Conservation (phyloP, 2,797 vertebrate species). For the Limnodromus scolopaceus region DNA sequence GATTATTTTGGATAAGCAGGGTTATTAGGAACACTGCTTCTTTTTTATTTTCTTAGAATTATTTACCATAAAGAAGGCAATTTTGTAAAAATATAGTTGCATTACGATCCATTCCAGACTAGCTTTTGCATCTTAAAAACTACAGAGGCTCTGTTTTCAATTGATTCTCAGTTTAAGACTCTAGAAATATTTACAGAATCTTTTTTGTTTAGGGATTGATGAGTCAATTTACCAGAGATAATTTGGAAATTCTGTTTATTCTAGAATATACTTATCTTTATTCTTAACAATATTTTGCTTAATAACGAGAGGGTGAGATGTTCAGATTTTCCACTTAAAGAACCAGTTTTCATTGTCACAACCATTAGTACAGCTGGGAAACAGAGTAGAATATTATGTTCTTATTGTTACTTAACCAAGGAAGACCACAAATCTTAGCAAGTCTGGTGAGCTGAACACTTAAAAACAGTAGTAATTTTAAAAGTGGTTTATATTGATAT, state of each 20-base stretch:
- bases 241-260: neutral
- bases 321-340: neutral
- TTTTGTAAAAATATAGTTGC: neutral
- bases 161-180: neutral
- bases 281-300: neutral
- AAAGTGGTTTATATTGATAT: neutral
- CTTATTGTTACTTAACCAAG: neutral
- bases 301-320: neutral
- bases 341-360: neutral
- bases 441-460: neutral
- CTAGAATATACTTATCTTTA: neutral
- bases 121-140: neutral
- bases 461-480: neutral
- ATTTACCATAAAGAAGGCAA: neutral
- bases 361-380: neutral
- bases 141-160: neutral
- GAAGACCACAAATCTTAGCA: neutral
- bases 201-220: neutral
- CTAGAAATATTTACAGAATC: neutral
- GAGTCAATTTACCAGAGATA: neutral
- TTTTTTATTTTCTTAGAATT: neutral
- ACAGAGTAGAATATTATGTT: neutral
- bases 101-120: neutral
- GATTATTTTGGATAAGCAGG: neutral
- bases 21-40: neutral